Base-by-base conservation (phyloP, 2,113 vertebrate genomes). In the Tyto alba region DNA sequence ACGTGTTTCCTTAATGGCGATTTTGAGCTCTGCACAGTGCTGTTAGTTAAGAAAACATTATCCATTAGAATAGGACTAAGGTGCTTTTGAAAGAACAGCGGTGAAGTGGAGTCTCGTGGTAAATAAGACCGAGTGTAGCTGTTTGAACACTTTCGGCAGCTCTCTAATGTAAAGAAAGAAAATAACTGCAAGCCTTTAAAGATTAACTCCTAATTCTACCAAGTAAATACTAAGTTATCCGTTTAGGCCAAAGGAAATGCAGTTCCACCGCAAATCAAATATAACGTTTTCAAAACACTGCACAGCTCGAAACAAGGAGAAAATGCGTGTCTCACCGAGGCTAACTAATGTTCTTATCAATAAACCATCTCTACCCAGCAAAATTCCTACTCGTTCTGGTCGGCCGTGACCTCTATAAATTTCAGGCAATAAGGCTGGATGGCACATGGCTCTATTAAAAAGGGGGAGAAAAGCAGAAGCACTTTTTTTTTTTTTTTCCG, bases 361-460 rank as follows among this genome's bases (percentile, higher is more conserved):
- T 79, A 76, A 78, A 64, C 30, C 27, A 29, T 38, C 56, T 57
- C 50, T 47, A 74, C 20, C 20, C 56, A 71, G 48, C 41, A 89
- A 88, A 79, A 91, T 76, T 84, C 45, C 72, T 62, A 8, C 59
- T 95, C 21, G 2, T 86, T 81, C 52, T 76, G 67, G 34, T 84
- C 18, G 4, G 78, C 75, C 34, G 29, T 80, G 90, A 94, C 92
- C 93, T 86, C 94, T 79, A 93, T 79, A 89, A 91, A 96, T 92
- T 89, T 88, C 90, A 85, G 40, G 64, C 64, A 89, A 85, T 64
- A 36, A 93, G 62, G 38, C 50, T 47, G 57, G 32, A 55, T 32
- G 73, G 45, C 45, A 40, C 34, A 88, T 11, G 32, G 38, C 25
- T 85, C 57, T 64, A 38, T 53, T 60, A 72, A 87, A 87, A 90